Conservation (phyloP, 2,113 vertebrate genomes). For the Petroica traversi region DNA sequence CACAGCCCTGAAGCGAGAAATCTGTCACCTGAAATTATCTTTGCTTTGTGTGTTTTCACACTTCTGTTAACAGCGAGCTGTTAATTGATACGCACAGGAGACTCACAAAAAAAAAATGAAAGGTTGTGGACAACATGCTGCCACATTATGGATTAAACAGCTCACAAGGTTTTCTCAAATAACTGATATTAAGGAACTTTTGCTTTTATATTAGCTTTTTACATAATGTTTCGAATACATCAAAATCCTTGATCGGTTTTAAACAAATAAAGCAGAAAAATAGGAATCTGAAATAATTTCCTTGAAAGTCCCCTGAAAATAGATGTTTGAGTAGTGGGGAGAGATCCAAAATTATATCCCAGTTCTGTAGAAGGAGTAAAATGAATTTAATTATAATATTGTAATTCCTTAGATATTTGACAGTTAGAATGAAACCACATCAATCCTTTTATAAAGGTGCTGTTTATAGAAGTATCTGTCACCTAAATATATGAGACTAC, state of each 20-base stretch:
- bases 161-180: background rate
- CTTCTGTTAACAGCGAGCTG: conserved; percentile 23
- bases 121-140: background rate
- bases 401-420: background rate
- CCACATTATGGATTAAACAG: background rate
- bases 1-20: conserved; percentile 18
- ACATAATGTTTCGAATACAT: background rate
- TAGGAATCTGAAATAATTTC: background rate
- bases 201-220: background rate
- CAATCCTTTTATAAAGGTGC: background rate
- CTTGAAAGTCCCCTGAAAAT: background rate
- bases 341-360: background rate
- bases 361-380: background rate
- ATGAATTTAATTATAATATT: background rate
- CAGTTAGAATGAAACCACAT: background rate
- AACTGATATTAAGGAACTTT: background rate
- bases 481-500: background rate
- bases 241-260: background rate
- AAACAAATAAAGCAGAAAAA: background rate
- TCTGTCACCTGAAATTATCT: conserved; percentile 25
- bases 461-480: background rate
- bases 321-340: background rate
- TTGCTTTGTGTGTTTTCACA: conserved; percentile 49
- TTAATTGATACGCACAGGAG: conserved; percentile 35
- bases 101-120: background rate